Percentiles rank a stretch among this genome's conserved stretches.
These are phyloP conservation scores for Heliconius congener DNA, from an alignment of 1,140 invertebrate genomes.

Conservation along the genomic window DNA sequence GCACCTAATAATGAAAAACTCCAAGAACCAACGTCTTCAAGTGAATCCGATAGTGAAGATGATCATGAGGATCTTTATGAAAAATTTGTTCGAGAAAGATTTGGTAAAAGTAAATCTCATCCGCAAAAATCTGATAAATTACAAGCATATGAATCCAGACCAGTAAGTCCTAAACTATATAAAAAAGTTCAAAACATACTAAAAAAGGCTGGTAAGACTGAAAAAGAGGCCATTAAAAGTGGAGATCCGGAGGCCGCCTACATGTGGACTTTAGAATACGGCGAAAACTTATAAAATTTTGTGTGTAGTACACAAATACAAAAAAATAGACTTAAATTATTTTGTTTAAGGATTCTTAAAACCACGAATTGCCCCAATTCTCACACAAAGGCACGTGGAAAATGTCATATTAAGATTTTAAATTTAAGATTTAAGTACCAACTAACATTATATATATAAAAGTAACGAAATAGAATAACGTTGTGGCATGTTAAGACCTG, in stretches of 20 bases:
- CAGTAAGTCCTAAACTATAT: constrained; percentile 57
- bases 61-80: constrained; percentile 69
- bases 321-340: neutral
- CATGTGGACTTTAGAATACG: constrained; percentile 81
- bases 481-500: neutral
- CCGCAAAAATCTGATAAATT: constrained; percentile 60
- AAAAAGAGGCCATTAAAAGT: constrained; percentile 65
- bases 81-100: constrained; percentile 72
- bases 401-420: neutral
- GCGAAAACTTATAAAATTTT: constrained; percentile 50
- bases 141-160: constrained; percentile 38
- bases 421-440: neutral
- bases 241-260: constrained; percentile 75
- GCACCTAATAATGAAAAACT: constrained; percentile 23
- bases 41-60: constrained; percentile 34
- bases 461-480: neutral
- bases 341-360: neutral
- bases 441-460: neutral
- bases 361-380: neutral
- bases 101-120: constrained; percentile 62
- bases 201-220: constrained; percentile 66
- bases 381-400: neutral
- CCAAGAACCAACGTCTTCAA: neutral
- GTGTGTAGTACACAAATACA: neutral
- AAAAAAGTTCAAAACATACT: constrained; percentile 64